Conservation (phyloP, 2,113 vertebrate species). For the Amphiprion ocellaris region DNA sequence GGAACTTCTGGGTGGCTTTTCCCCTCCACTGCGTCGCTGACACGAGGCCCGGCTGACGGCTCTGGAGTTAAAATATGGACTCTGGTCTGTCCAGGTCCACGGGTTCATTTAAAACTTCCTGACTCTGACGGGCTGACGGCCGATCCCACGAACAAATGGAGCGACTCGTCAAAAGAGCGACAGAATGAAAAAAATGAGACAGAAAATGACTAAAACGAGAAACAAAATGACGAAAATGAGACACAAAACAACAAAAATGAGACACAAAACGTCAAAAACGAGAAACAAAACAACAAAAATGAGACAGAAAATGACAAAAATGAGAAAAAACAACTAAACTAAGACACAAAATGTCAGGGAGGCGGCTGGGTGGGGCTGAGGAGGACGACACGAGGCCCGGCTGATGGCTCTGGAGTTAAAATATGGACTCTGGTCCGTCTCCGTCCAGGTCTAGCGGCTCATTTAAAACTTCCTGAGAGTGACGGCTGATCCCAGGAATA, state of each 20-base stretch:
- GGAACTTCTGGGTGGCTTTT: slow-evolving; percentile 41
- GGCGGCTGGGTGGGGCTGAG: too few species aligned
- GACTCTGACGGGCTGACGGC: slow-evolving; percentile 69
- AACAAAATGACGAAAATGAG: too few species aligned
- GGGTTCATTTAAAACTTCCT: slow-evolving; percentile 51
- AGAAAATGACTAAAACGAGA: too few species aligned
- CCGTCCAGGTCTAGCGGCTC: slow-evolving; percentile 70
- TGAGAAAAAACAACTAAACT: too few species aligned
- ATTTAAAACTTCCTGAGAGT: slow-evolving; percentile 68
- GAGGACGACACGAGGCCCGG: slow-evolving; percentile 23
- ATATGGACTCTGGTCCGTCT: slow-evolving; percentile 51
- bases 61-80: slow-evolving; percentile 54
- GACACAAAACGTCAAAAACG: too few species aligned
- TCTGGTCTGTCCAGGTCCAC: slow-evolving; percentile 70
- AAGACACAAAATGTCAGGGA: too few species aligned
- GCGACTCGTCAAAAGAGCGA: not conserved
- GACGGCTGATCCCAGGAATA: slow-evolving; percentile 72
- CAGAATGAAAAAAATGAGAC: too few species aligned
- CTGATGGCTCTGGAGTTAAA: slow-evolving; percentile 55
- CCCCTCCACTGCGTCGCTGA: slow-evolving; percentile 42
- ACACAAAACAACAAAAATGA: too few species aligned
- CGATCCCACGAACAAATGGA: slow-evolving; percentile 73
- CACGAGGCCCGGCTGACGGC: slow-evolving; percentile 41
- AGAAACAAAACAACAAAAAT: too few species aligned
- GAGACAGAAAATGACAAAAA: too few species aligned